Percentiles rank a stretch among this genome's conserved stretches.
Evolutionary conservation across 2,888 invertebrate species (phyloP).

Genomic region (Chrysomela aeneicollis): DNA sequence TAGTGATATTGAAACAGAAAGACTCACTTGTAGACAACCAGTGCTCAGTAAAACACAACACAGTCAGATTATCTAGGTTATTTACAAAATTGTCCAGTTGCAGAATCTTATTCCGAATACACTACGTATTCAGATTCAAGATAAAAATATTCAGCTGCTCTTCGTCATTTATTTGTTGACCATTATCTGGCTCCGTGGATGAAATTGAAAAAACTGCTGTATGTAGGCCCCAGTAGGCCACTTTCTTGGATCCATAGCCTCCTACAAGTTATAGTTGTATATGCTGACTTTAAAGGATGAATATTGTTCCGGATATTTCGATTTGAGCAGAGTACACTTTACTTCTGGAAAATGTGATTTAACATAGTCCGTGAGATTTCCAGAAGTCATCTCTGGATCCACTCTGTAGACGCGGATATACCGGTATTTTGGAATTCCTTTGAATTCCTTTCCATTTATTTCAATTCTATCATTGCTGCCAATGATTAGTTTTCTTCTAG

Average conservation of each 20-base stretch:
- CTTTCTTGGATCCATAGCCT: neutral
- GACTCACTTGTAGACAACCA: neutral
- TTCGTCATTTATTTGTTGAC: slow-evolving; percentile 8
- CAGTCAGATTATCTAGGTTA: neutral
- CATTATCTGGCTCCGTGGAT: slow-evolving; percentile 3
- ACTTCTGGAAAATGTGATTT: neutral
- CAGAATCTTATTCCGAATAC: neutral
- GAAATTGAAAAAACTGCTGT: neutral
- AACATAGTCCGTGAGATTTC: neutral
- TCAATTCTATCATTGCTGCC: neutral
- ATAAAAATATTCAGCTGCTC: neutral
- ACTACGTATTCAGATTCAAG: slow-evolving; percentile 7
- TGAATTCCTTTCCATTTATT: neutral
- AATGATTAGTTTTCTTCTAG: neutral
- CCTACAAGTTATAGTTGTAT: neutral
- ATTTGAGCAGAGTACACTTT: neutral
- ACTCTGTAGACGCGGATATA: neutral
- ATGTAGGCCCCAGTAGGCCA: neutral
- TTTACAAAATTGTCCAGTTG: slow-evolving; percentile 15
- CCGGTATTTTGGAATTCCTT: neutral
- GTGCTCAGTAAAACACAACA: slow-evolving; percentile 5
- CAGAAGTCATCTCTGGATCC: neutral
- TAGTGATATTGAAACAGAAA: slow-evolving; percentile 4
- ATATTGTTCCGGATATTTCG: neutral
- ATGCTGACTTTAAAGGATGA: neutral